phyloP scores from a whole-genome alignment of 2,888 invertebrate genomes.

The Podabrus alpinus region DNA sequence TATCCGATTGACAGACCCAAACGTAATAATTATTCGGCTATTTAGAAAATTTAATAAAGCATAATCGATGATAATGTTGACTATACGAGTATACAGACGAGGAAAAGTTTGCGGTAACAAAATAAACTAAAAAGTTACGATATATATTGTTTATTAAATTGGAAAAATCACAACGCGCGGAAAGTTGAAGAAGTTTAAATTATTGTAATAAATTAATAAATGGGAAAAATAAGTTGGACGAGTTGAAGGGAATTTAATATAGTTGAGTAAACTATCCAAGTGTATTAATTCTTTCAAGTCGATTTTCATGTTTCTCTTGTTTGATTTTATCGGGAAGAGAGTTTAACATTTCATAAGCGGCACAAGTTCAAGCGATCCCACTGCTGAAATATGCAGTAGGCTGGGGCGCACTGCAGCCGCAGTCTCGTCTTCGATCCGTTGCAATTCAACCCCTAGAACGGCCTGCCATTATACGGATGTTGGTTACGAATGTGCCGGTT shows the following conservation, averaged over 20 bases:
- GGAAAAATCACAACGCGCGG: background rate
- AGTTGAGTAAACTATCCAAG: background rate
- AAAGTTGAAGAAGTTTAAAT: background rate
- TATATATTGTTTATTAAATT: background rate
- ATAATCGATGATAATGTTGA: background rate
- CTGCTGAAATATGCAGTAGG: constrained; percentile 32
- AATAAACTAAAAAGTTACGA: background rate
- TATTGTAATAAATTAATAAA: background rate
- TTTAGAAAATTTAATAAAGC: background rate
- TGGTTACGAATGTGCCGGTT: constrained; percentile 23
- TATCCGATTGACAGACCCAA: background rate
- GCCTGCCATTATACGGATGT: constrained; percentile 21
- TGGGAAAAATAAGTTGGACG: background rate
- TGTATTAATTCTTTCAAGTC: background rate
- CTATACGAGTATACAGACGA: no score
- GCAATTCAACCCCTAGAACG: constrained; percentile 24
- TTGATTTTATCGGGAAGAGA: background rate
- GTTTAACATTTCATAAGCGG: constrained; percentile 20
- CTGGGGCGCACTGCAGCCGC: constrained; percentile 5
- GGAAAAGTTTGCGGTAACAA: background rate
- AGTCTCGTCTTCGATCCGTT: constrained; percentile 27
- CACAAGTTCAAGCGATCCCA: constrained; percentile 5
- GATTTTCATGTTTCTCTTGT: background rate
- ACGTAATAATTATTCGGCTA: background rate
- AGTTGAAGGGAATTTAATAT: background rate